phyloP scores from a whole-genome alignment of 2,113 vertebrate species.

The Ceyx cyanopectus region DNA sequence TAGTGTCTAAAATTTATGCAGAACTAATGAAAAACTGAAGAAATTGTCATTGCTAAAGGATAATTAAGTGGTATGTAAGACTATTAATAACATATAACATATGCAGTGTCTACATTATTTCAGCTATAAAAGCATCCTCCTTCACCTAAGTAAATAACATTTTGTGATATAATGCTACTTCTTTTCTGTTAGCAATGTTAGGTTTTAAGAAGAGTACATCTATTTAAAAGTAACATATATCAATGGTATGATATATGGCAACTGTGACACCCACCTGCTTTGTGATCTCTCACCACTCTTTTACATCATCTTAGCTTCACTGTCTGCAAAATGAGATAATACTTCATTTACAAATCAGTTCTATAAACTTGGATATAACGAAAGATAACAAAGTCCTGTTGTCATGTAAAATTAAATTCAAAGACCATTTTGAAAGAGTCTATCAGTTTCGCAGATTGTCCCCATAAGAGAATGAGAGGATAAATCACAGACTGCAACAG shows the following conservation, averaged over 20 bases:
- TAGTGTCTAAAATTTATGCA: slow-evolving; percentile 35
- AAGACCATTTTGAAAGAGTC: background rate
- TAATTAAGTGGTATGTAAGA: background rate
- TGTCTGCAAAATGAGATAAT: background rate
- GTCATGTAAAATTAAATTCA: background rate
- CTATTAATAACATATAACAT: slow-evolving; percentile 37
- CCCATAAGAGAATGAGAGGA: background rate
- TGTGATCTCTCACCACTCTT: background rate
- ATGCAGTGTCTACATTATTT: background rate
- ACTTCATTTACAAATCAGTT: background rate
- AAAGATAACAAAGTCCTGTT: background rate
- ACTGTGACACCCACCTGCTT: background rate
- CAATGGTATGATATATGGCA: background rate
- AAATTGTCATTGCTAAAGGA: slow-evolving; percentile 22
- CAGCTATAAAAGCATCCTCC: slow-evolving; percentile 28
- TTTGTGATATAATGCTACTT: slow-evolving; percentile 14
- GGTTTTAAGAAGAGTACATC: background rate
- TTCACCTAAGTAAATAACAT: background rate
- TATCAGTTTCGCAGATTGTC: background rate
- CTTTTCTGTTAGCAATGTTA: background rate
- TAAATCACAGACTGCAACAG: background rate
- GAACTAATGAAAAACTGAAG: slow-evolving; percentile 38
- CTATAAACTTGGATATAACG: background rate
- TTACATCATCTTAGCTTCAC: background rate
- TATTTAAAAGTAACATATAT: background rate